Conservation (phyloP, 37 sponge, comb jelly and placozoan genomes). For the Cliona cf. orientalis region DNA sequence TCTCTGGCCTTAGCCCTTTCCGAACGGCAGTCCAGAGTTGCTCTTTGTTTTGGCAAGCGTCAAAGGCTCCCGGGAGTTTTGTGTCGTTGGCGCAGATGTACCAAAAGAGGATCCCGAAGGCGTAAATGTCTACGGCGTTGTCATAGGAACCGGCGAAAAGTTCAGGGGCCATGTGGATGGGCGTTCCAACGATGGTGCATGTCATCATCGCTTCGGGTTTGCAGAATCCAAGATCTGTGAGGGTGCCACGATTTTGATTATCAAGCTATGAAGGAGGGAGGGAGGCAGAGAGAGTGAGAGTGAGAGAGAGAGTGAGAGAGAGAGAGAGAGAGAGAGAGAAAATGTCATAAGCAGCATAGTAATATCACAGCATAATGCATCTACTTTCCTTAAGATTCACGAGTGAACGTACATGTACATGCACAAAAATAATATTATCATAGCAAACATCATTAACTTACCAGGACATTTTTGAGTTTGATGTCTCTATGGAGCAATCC, state of each 20-base stretch:
- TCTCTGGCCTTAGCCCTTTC: constrained; percentile 90
- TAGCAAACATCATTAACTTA: constrained; percentile 58
- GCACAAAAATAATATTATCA: too few species aligned
- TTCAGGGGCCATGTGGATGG: constrained; percentile 99
- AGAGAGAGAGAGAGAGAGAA: too few species aligned
- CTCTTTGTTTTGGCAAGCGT: constrained; percentile 88
- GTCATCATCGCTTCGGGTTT: constrained; percentile 99
- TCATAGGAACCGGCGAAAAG: constrained; percentile 92
- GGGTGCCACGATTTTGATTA: constrained; percentile 77
- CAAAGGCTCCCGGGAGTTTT: constrained; percentile 76
- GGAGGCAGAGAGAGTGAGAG: too few species aligned
- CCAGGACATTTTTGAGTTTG: constrained; percentile 98
- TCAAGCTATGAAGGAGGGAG: constrained; percentile 82
- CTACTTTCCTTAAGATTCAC: too few species aligned
- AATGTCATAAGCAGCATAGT: too few species aligned
- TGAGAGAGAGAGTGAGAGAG: too few species aligned
- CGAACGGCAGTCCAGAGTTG: constrained; percentile 87
- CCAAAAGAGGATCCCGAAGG: constrained; percentile 99
- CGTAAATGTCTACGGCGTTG: constrained; percentile 94
- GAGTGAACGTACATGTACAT: too few species aligned
- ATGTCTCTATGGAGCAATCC: constrained; percentile 97
- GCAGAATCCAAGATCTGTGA: constrained; percentile 99
- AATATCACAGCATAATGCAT: too few species aligned
- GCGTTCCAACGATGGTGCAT: constrained; percentile 95
- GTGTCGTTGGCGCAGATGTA: constrained; percentile 87